These are phyloP conservation scores for Diadromus collaris DNA, from an alignment of 2,888 invertebrate species.

Conservation along the genomic window DNA sequence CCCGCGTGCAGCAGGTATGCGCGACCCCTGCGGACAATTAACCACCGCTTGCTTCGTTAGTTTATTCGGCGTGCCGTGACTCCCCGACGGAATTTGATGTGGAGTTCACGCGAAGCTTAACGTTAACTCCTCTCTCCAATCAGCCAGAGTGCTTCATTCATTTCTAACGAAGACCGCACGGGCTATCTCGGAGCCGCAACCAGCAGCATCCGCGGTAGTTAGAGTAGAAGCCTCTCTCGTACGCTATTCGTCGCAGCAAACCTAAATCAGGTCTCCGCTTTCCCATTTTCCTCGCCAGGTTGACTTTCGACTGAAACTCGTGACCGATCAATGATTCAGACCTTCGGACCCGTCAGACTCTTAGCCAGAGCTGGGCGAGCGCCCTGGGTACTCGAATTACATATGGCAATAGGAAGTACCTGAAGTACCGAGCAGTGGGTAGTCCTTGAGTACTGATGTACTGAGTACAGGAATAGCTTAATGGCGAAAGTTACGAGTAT, in stretches of 20 bases:
- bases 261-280: slow-evolving; percentile 38
- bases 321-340: slow-evolving; percentile 43
- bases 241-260: slow-evolving; percentile 27
- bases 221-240: slow-evolving; percentile 29
- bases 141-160: slow-evolving; percentile 69
- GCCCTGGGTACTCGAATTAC: too few relatives aligned
- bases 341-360: background rate
- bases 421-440: too few relatives aligned
- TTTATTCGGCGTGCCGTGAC: slow-evolving; percentile 33
- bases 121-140: slow-evolving; percentile 64
- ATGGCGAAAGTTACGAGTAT: too few relatives aligned
- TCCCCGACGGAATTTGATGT: slow-evolving; percentile 58
- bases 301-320: slow-evolving; percentile 4
- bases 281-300: slow-evolving; percentile 9
- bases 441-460: too few relatives aligned
- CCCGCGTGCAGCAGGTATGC: background rate
- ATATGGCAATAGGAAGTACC: too few relatives aligned
- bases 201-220: slow-evolving; percentile 26
- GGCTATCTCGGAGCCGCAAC: slow-evolving; percentile 48
- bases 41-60: slow-evolving; percentile 42
- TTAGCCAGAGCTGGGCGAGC: too few relatives aligned
- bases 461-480: too few relatives aligned
- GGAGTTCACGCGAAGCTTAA: slow-evolving; percentile 56
- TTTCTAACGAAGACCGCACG: slow-evolving; percentile 66
- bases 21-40: slow-evolving; percentile 52